Evolutionary conservation across 1,140 invertebrate species (phyloP).

Genomic region (Galleria mellonella): DNA sequence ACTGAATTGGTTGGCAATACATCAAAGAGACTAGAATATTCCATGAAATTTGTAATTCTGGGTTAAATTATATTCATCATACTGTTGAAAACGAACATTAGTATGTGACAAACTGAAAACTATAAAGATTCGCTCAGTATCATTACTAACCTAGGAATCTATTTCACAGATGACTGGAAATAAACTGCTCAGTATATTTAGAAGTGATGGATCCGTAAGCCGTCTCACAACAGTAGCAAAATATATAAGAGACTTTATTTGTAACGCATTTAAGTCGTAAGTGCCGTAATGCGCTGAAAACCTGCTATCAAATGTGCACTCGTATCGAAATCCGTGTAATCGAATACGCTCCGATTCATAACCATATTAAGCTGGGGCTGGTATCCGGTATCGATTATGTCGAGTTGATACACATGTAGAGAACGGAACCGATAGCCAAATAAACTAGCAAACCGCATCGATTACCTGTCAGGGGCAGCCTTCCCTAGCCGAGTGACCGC

Average conservation of each 20-base stretch:
- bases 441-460: constrained; percentile 69
- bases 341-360: constrained; percentile 34
- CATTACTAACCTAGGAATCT: constrained; percentile 3
- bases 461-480: constrained; percentile 68
- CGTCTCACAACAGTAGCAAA: background rate
- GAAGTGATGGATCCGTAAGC: constrained; percentile 3
- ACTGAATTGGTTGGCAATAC: no score
- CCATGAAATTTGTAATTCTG: no score
- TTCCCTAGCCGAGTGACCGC: constrained; percentile 42
- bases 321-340: constrained; percentile 27
- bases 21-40: no score
- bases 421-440: constrained; percentile 66
- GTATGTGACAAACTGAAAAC: background rate
- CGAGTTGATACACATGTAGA: constrained; percentile 61
- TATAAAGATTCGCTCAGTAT: background rate
- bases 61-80: no score
- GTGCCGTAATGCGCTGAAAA: background rate
- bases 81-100: no score
- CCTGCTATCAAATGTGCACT: constrained; percentile 6
- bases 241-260: background rate
- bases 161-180: constrained; percentile 3
- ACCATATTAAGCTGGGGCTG: constrained; percentile 24
- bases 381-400: constrained; percentile 51
- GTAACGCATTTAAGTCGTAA: background rate
- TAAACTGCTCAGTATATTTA: constrained; percentile 1